Percentiles rank a stretch among this genome's conserved stretches.
These are phyloP conservation scores for Calephelis perditalis DNA, from an alignment of 2,888 invertebrate species.

Conservation along the genomic window DNA sequence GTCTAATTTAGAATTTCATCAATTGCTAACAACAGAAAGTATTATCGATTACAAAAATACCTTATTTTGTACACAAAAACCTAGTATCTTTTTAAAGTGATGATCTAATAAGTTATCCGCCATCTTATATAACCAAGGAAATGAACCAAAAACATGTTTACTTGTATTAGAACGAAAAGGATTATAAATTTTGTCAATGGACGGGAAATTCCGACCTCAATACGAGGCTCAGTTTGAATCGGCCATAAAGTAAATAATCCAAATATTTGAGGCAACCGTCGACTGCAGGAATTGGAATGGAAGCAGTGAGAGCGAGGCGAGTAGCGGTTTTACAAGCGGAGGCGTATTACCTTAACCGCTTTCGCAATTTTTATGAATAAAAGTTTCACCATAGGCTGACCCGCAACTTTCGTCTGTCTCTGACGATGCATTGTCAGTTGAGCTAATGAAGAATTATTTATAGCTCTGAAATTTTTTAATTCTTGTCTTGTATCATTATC, in stretches of 20 bases:
- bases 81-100: neutral
- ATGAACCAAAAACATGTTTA: neutral
- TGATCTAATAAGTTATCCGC: neutral
- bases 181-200: slow-evolving; percentile 7
- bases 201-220: neutral
- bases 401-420: too few relatives aligned
- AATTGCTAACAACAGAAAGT: too few relatives aligned
- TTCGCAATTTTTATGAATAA: too few relatives aligned
- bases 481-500: too few relatives aligned
- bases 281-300: neutral
- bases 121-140: neutral
- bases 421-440: too few relatives aligned
- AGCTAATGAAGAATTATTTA: too few relatives aligned
- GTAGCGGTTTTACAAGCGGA: neutral
- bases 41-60: too few relatives aligned
- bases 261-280: neutral
- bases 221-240: neutral
- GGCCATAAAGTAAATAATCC: slow-evolving; percentile 1
- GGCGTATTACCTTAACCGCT: too few relatives aligned
- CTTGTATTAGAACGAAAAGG: neutral
- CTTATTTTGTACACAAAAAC: neutral
- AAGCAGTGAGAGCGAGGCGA: neutral
- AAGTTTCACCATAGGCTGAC: too few relatives aligned
- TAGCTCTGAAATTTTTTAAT: too few relatives aligned
- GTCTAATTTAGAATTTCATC: too few relatives aligned